A percentile compares a stretch with the other conserved stretches of the same genome.
Evolutionary conservation across 1,140 invertebrate genomes (phyloP).

Genomic region (Bombus sylvicola): DNA sequence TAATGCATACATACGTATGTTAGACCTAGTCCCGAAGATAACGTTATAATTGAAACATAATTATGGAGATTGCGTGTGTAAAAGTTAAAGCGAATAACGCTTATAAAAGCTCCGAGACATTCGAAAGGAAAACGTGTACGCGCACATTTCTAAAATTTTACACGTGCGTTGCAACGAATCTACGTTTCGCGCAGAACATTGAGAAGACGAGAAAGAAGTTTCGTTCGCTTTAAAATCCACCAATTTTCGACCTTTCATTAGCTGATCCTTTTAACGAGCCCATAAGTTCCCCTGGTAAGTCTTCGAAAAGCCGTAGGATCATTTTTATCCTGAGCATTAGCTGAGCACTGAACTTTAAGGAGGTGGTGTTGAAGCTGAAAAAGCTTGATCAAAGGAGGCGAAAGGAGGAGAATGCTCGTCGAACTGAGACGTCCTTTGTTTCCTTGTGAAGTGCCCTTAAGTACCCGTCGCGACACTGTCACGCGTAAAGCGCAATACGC

Average conservation of each 20-base stretch:
- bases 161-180: neutral
- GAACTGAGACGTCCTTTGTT: conserved; percentile 26
- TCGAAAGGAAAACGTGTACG: no score
- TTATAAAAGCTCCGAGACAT: no score
- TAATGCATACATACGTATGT: no score
- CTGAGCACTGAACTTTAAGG: neutral
- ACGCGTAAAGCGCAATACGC: conserved; percentile 42
- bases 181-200: no score
- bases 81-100: neutral
- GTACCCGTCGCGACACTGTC: conserved; percentile 20
- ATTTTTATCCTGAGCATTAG: conserved; percentile 39
- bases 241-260: conserved; percentile 21
- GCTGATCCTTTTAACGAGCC: conserved; percentile 30
- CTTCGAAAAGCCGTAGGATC: conserved; percentile 16
- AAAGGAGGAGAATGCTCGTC: neutral
- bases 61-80: neutral
- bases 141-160: neutral
- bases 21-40: no score
- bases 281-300: neutral
- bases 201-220: no score
- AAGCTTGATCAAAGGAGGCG: neutral
- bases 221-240: neutral
- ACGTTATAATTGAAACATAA: neutral
- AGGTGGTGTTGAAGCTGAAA: neutral
- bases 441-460: conserved; percentile 7